Percentiles rank a stretch among this genome's conserved stretches.
Evolutionary conservation across 2,113 vertebrate genomes (phyloP).

Genomic region (Neopipo cinnamomea): DNA sequence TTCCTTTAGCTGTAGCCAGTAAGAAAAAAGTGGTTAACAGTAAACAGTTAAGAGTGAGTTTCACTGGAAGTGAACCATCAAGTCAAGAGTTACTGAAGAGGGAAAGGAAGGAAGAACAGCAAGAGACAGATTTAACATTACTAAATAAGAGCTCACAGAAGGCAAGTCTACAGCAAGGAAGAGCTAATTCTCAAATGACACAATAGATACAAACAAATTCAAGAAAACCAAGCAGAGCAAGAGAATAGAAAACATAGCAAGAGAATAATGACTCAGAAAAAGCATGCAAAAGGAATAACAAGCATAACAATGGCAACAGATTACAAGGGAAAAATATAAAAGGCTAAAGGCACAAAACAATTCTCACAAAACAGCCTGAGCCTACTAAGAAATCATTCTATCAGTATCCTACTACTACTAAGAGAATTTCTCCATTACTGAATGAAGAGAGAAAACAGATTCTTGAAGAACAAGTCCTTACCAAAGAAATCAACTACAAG

Average conservation of each 20-base stretch:
- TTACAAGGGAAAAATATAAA: neutral
- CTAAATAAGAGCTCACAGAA: neutral
- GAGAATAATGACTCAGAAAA: neutral
- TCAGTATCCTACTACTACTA: neutral
- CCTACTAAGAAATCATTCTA: neutral
- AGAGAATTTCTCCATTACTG: neutral
- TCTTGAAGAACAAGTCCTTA: neutral
- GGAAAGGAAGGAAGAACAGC: neutral
- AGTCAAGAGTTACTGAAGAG: neutral
- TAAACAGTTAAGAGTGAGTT: neutral
- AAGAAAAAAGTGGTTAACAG: neutral
- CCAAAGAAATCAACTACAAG: neutral
- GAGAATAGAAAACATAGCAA: neutral
- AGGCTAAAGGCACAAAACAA: neutral
- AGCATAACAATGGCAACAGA: neutral
- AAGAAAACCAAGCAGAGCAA: conserved; percentile 14
- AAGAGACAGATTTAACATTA: neutral
- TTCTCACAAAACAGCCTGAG: neutral
- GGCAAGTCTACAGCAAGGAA: neutral
- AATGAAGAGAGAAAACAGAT: neutral
- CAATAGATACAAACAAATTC: neutral
- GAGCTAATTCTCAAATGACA: conserved; percentile 18
- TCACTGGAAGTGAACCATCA: neutral
- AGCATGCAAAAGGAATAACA: neutral
- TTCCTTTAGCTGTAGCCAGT: neutral